phyloP scores from a whole-genome alignment of 2,113 vertebrate species.

The Raphicerus campestris region DNA sequence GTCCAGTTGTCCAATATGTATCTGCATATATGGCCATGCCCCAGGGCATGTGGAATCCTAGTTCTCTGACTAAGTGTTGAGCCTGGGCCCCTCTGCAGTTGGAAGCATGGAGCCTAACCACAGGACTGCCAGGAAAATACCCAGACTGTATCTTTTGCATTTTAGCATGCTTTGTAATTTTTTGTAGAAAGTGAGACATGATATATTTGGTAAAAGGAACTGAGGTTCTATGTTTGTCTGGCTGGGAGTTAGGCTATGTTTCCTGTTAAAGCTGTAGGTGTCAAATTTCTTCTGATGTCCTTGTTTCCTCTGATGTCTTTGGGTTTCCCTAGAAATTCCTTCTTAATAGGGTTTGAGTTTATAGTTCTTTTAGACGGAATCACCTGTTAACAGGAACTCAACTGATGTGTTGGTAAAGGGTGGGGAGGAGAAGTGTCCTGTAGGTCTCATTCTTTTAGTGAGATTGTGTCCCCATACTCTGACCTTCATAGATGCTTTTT shows the following conservation, averaged over 20 bases:
- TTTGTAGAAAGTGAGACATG: neutral
- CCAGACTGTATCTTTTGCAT: conserved; percentile 1
- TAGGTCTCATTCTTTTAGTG: neutral
- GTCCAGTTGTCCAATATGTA: neutral
- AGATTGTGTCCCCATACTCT: neutral
- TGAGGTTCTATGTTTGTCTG: neutral
- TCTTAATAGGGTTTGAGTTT: neutral
- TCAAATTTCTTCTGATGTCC: neutral
- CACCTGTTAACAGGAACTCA: neutral
- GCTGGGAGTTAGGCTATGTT: neutral
- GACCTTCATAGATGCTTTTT: neutral
- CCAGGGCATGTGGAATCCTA: neutral
- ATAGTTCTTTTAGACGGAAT: neutral
- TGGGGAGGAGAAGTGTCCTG: neutral
- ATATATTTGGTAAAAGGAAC: neutral
- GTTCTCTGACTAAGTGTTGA: neutral
- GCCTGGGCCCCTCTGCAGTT: neutral
- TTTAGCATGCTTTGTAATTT: neutral
- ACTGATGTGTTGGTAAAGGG: neutral
- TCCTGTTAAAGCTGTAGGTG: neutral
- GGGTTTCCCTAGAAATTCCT: neutral
- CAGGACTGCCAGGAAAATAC: neutral
- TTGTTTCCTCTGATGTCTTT: neutral
- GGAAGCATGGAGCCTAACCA: neutral
- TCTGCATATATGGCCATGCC: neutral